A percentile compares a stretch with the other conserved stretches of the same genome.
phyloP scores from a whole-genome alignment of 2,113 vertebrate species.

The Merops nubicus region DNA sequence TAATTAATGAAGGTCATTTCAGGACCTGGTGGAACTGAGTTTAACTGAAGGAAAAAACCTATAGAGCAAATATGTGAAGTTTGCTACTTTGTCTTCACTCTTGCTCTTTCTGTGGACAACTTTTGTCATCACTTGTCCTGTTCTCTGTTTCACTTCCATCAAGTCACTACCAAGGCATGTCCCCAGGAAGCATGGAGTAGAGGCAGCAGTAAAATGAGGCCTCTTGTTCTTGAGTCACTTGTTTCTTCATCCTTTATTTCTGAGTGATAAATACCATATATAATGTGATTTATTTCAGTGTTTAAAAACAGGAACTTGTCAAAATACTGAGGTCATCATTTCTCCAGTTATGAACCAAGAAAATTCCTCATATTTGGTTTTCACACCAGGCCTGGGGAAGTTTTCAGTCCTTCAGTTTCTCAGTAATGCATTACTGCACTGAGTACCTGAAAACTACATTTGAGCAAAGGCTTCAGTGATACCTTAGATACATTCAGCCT shows the following conservation, averaged over 20 bases:
- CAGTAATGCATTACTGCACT: not conserved
- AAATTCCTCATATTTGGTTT: not conserved
- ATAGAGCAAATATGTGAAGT: not conserved
- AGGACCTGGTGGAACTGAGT: not conserved
- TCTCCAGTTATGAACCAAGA: not conserved
- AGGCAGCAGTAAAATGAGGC: not conserved
- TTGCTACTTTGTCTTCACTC: not conserved
- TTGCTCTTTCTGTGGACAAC: accelerated
- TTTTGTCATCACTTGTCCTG: not conserved
- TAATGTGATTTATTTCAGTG: not conserved
- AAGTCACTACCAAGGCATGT: not conserved
- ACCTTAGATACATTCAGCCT: not conserved
- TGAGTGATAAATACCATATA: not conserved
- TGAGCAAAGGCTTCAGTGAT: not conserved
- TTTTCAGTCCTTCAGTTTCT: not conserved
- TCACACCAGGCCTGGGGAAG: not conserved
- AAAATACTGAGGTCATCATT: not conserved
- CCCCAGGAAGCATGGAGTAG: not conserved
- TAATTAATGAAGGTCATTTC: constrained; percentile 46
- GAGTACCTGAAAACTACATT: too few species aligned
- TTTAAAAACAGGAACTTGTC: not conserved
- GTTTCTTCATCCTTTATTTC: not conserved
- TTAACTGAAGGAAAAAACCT: not conserved
- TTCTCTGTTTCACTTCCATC: not conserved
- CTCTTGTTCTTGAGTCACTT: not conserved